Base-by-base conservation (phyloP, 2,888 invertebrate genomes). In the Proisotoma minuta region DNA sequence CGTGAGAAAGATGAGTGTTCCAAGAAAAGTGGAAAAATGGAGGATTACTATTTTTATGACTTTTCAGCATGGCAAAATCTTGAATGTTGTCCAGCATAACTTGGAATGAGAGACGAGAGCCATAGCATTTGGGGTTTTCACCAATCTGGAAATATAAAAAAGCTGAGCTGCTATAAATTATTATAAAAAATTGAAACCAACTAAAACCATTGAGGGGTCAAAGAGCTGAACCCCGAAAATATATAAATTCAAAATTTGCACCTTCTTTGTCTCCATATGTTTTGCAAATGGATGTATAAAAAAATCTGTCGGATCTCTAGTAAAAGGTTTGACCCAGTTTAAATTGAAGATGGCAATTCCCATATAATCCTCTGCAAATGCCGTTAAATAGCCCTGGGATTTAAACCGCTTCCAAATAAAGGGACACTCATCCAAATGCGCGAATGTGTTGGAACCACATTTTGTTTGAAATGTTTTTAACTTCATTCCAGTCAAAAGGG, bases 381-480 rank as follows among this genome's bases (percentile, higher is more conserved):
- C 83, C 0, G 94, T 94, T 53, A 83, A 82, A 76, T 85, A 93
- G 0, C 89, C 88, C 0, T 81, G 80, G 1, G 83, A 78, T 67
- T 85, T 85, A 77, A 82, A 94, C 73, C 86, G 83, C 67, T 90
- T 86, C 94, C 94, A 95, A 57, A 94, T 80, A 71, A 92, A 88
- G 0, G 87, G 84, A 75, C 92, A 93, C 15, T 83, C 80, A 75
- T 94, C 93, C 76, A 88, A 90, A 27, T 56, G 60, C 3, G 28
- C n/a, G 24, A 29, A 8, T 51, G 78, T 78, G 0, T 78, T 75
- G 8, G 34, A 15, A 82, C 86, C 84, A 75, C 91, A 91, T 0
- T 78, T 81, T 60, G 79, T 78, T 59, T 80, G 80, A 48, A 91
- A 76, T 74, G 90, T 88, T 0, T 80, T 79, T 29, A 84, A 84